Base-by-base conservation (phyloP, 2,888 invertebrate genomes). In the Meghimatium bilineatum region DNA sequence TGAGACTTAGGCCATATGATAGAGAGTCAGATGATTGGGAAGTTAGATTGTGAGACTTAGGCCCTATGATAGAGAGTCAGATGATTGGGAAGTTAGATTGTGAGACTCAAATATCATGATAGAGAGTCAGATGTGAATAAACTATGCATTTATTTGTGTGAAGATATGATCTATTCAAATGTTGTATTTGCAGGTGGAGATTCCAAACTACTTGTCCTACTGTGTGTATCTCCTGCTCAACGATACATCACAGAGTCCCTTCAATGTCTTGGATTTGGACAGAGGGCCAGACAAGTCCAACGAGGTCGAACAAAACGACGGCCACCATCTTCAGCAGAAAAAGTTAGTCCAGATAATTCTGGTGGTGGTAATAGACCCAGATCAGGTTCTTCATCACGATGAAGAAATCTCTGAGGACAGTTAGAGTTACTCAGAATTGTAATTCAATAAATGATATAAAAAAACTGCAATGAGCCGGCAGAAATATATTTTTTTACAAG, bases 251-350 rank as follows among this genome's bases (percentile, higher is more conserved):
- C 92, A 34, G 92, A 92, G 86, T 91, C 92, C 0, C 87, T 91
- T 29, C 92, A 92, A 80, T 91, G 91, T 85, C 88, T 92, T 34
- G 91, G 91, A 0, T 92, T 92, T 84, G 92, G 92, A 36, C 91
- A 91, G 86, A 79, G 92, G 44, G 91, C 91, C 23, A 78, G 92
- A n/a, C 92, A 92, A 87, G 91, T 92, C 8, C 91, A 91, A 86
- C 86, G 92, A 17, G 92, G 92, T 2, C 91, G 90, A 49, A 90
- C 91, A 26, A 91, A 91, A 80, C 87, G 91, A 1, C 84, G 90
- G 36, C 88, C 91, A 1, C 91, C 91, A 26, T 88, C 91, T 10
- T 90, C 90, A 12, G 90, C 89, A 12, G 91, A 91, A 87, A 91
- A 91, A 86, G 90, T 90, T 1, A 86, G 84, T 32, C 34, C 83